Conservation (phyloP, 2,888 invertebrate genomes). For the Aleiodes leptofemur region DNA sequence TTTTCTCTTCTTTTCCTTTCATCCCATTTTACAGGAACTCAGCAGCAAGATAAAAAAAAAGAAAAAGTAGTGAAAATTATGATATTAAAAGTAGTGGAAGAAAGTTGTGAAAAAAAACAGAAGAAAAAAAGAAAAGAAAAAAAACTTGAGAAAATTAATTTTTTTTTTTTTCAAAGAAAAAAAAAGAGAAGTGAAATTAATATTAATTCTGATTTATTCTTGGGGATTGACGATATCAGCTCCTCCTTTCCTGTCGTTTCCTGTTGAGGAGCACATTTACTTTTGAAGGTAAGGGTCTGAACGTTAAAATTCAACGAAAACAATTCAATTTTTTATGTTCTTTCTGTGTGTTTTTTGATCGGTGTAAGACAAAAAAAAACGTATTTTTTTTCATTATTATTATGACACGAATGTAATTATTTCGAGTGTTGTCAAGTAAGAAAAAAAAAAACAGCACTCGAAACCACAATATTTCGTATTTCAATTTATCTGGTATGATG, state of each 20-base stretch:
- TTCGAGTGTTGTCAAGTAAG: constrained; percentile 67
- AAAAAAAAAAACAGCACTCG: constrained; percentile 68
- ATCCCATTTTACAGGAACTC: constrained; percentile 17
- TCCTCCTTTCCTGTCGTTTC: constrained; percentile 76
- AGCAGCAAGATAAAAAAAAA: not conserved
- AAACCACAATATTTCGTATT: constrained; percentile 67
- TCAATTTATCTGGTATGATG: constrained; percentile 75
- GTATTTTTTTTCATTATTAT: constrained; percentile 6
- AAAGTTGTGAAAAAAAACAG: constrained; percentile 38
- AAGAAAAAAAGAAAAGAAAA: constrained; percentile 40
- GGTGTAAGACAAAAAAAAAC: constrained; percentile 63
- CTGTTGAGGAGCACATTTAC: constrained; percentile 76
- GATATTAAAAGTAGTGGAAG: constrained; percentile 28
- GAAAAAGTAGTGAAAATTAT: constrained; percentile 32
- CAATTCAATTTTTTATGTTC: constrained; percentile 24
- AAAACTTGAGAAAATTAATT: constrained; percentile 21
- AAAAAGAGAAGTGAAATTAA: constrained; percentile 54
- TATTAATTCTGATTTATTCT: constrained; percentile 74
- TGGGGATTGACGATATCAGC: constrained; percentile 75
- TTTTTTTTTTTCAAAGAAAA: constrained; percentile 55
- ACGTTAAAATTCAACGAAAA: constrained; percentile 46
- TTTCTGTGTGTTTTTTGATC: constrained; percentile 74
- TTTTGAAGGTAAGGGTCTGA: constrained; percentile 76
- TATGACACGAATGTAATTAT: constrained; percentile 46
- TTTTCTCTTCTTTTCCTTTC: constrained; percentile 50